These are phyloP conservation scores for Pararge aegeria DNA, from an alignment of 1,140 invertebrate genomes.

Conservation along the genomic window DNA sequence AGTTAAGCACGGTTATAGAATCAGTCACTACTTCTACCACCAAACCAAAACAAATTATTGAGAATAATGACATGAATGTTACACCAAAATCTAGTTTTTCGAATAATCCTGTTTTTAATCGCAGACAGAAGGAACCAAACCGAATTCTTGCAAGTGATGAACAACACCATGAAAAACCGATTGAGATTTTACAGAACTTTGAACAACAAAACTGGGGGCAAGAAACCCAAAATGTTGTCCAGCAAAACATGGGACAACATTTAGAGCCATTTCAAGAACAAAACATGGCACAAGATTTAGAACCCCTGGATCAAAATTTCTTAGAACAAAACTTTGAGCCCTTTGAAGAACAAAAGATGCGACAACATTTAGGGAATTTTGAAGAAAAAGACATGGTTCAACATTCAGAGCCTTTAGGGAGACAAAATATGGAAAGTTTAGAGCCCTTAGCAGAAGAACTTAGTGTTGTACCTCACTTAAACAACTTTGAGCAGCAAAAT, in stretches of 20 bases:
- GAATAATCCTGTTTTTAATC: background rate
- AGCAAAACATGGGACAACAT: constrained; percentile 1
- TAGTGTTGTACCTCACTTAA: constrained; percentile 1
- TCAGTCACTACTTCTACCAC: constrained; percentile 4
- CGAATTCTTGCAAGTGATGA: background rate
- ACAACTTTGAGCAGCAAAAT: constrained; percentile 4
- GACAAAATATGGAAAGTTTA: too few species aligned
- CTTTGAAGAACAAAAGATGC: too few species aligned
- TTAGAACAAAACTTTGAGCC: constrained; percentile 18
- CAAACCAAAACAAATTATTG: constrained; percentile 1
- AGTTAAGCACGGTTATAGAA: background rate
- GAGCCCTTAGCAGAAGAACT: constrained; percentile 14
- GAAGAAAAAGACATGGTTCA: constrained; percentile 14
- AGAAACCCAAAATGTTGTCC: background rate
- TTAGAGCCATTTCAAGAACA: background rate
- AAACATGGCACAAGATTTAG: background rate
- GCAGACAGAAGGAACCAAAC: background rate
- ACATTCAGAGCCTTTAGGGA: constrained; percentile 23
- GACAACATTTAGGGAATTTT: too few species aligned
- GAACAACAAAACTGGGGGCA: constrained; percentile 8
- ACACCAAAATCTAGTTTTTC: background rate
- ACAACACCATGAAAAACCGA: background rate
- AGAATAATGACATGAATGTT: background rate
- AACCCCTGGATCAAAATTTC: constrained; percentile 30
- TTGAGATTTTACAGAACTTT: background rate